Evolutionary conservation across 2,113 vertebrate genomes (phyloP), one percentile per base, ranked within the genome.

Genomic region (Perca fluviatilis): DNA sequence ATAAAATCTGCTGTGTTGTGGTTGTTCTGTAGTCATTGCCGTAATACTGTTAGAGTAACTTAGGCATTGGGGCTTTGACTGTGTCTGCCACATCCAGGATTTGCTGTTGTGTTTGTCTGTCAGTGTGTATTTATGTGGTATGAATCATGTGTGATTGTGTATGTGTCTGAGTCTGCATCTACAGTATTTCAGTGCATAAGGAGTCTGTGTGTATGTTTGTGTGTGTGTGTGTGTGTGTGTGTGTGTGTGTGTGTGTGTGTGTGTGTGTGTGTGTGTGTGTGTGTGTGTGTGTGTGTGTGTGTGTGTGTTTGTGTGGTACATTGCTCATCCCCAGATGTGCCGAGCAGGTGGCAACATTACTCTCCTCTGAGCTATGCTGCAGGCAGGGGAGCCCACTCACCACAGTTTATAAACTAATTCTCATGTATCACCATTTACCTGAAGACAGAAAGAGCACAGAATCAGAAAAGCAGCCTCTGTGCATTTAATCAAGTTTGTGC

Each of bases 331-430:
- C 77, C 86, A 91, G 84, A 93, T 91, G 80, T 88, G 77, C 67
- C 5, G 62, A 92, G 83, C 90, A 90, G 89, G 86, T 91, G 91
- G 85, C 61, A 80, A 73, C 66, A 81, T 88, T 82, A 70, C 47
- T 84, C 72, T 78, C 77, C 71, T 70, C 25, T 85, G 54, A 79
- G 77, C 58, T 62, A 15, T 76, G 71, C 81, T 69, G 76, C 80
- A 73, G 46, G 58, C 70, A 61, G 30, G 14, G 36, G 53, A 68
- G 79, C 70, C n/a, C 62, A 43, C 64, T 77, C 80, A 25, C 60
- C 43, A 49, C 50, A 71, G 49, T 68, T 54, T 73, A 47, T 66
- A 46, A 18, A 33, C 77, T 25, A n/a, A 68, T 69, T 72, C 62
- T 83, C 53, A 57, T 71, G 60, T 70, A 80, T 83, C 80, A 65